A percentile compares a stretch with the other conserved stretches of the same genome.
Conservation (phyloP, 64 coral and sea anemone genomes). For the Pocillopora verrucosa region DNA sequence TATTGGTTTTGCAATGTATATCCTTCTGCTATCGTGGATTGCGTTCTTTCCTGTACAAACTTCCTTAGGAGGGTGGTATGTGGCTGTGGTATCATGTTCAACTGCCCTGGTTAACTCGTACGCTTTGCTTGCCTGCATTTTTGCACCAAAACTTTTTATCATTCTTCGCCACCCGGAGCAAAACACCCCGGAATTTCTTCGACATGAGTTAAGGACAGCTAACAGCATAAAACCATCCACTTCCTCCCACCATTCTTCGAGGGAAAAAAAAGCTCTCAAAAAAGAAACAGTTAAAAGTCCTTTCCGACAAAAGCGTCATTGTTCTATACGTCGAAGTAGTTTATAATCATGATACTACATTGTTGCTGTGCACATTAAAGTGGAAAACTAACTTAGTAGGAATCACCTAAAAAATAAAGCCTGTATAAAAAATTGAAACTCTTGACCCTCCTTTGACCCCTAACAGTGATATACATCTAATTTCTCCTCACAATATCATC, state of each 20-base stretch:
- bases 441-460: no score
- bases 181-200: constrained; percentile 49
- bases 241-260: background rate
- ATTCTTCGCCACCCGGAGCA: constrained; percentile 57
- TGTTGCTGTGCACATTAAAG: no score
- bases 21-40: constrained; percentile 62
- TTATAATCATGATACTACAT: no score
- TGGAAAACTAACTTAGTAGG: no score
- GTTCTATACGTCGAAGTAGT: no score
- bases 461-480: no score
- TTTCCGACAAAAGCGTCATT: no score
- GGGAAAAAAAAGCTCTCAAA: background rate
- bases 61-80: constrained; percentile 67
- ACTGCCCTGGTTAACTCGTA: constrained; percentile 70
- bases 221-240: constrained; percentile 6
- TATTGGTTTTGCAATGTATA: constrained; percentile 76
- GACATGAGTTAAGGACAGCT: constrained; percentile 25
- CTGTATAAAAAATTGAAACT: no score
- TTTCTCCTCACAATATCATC: no score
- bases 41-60: constrained; percentile 60
- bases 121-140: constrained; percentile 61
- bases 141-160: constrained; percentile 49
- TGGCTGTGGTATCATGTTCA: constrained; percentile 56
- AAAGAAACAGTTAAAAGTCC: no score
- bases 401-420: no score